Percentiles rank a stretch among this genome's conserved stretches.
Conservation (phyloP, 2,888 invertebrate genomes). For the Leptarthrus brevirostris region DNA sequence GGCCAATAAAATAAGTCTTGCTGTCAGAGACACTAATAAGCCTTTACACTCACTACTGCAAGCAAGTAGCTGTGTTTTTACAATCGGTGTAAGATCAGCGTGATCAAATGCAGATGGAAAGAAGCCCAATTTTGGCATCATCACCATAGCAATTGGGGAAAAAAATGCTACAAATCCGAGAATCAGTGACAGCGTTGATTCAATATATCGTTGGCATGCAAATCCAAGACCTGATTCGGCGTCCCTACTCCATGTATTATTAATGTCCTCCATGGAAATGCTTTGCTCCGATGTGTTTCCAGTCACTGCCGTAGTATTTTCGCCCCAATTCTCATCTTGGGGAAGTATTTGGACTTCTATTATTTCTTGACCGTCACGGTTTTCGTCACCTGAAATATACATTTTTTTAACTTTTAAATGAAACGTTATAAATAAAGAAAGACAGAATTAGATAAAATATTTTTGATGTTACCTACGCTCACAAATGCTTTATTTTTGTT, state of each 20-base stretch:
- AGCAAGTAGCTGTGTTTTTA: slow-evolving; percentile 77
- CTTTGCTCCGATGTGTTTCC: slow-evolving; percentile 97
- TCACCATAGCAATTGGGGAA: slow-evolving; percentile 94
- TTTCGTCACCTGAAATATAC: slow-evolving; percentile 76
- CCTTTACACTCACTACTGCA: slow-evolving; percentile 96
- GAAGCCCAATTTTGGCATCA: slow-evolving; percentile 89
- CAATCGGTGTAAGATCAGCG: slow-evolving; percentile 76
- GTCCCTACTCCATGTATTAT: slow-evolving; percentile 85
- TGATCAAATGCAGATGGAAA: slow-evolving; percentile 79
- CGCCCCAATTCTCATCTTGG: slow-evolving; percentile 99
- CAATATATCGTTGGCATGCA: slow-evolving; percentile 85
- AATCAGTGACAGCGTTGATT: slow-evolving; percentile 81
- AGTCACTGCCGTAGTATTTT: slow-evolving; percentile 96
- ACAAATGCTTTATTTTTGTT: too few relatives aligned
- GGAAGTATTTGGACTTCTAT: slow-evolving; percentile 96
- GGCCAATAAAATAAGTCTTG: slow-evolving; percentile 88
- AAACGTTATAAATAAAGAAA: too few relatives aligned
- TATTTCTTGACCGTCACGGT: slow-evolving; percentile 85
- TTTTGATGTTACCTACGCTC: too few relatives aligned
- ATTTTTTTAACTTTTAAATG: too few relatives aligned
- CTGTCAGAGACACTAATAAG: slow-evolving; percentile 87
- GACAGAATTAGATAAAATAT: too few relatives aligned
- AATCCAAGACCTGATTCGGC: slow-evolving; percentile 78
- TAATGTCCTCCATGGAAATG: slow-evolving; percentile 91
- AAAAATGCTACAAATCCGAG: slow-evolving; percentile 86